Evolutionary conservation across 1,140 invertebrate species (phyloP), one percentile per base, ranked within the genome.

Genomic region (Pissodes strobi): DNA sequence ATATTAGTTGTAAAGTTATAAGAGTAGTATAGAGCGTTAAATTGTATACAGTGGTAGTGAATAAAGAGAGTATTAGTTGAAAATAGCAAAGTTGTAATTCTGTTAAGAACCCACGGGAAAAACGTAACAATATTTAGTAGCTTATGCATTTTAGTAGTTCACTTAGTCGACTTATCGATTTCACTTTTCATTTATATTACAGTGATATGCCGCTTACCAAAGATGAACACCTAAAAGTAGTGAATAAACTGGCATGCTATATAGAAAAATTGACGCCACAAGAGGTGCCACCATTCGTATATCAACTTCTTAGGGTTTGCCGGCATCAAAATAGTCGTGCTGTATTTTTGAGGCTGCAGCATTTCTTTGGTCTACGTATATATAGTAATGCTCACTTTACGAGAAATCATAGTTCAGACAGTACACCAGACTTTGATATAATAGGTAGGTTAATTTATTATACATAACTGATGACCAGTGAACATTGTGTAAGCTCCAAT

Each of bases 401-500:
- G 25, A 43, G 17, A 19, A 59, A 23, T 58, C 9, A 3, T 43
- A 59, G 45, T 21, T 17, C 27, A 3, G 62, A 70, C 1, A 56
- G 15, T 17, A 19, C 27, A n/a, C n/a, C n/a, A 2, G 74, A 79
- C 58, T 70, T 80, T 6, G 79, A 81, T 67, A 72, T 71, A 37
- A 81, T 82, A 63, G 79, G 79, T 79, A 69, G 45, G 60, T 52
- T n/a, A n/a, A n/a, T n/a, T n/a, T n/a, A n/a, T n/a, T n/a, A n/a
- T n/a, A n/a, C n/a, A n/a, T n/a, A n/a, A n/a, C n/a, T n/a, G n/a
- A n/a, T n/a, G n/a, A n/a, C n/a, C n/a, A n/a, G n/a, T n/a, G n/a
- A n/a, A n/a, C n/a, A n/a, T n/a, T n/a, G n/a, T n/a, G n/a, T n/a
- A n/a, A n/a, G n/a, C n/a, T n/a, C n/a, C n/a, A n/a, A n/a, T n/a